Evolutionary conservation across 1,140 invertebrate species (phyloP).

Genomic region (Bombus sylvicola): DNA sequence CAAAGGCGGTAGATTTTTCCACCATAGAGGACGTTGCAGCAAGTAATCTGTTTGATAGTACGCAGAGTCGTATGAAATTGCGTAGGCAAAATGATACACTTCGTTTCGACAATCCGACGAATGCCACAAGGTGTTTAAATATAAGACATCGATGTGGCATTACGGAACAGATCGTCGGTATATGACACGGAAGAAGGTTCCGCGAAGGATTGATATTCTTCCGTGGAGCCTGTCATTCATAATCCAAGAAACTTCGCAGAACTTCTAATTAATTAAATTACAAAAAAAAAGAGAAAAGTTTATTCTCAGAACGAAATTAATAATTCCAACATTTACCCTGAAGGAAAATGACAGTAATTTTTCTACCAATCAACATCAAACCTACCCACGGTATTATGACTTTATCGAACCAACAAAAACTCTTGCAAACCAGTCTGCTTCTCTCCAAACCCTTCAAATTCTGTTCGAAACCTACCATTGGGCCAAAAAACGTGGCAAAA

Average conservation of each 20-base stretch:
- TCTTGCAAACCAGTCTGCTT: neutral
- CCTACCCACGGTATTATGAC: neutral
- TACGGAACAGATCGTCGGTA: neutral
- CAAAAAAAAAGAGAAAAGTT: too few species aligned
- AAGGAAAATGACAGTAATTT: too few species aligned
- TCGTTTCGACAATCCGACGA: neutral
- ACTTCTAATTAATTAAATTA: too few species aligned
- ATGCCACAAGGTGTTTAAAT: neutral
- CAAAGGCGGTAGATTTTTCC: too few species aligned
- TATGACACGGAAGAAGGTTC: neutral
- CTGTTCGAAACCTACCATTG: neutral
- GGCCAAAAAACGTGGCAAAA: neutral
- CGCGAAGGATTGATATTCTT: neutral
- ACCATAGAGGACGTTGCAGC: too few species aligned
- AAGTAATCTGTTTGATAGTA: too few species aligned
- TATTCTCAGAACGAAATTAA: too few species aligned
- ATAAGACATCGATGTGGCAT: neutral
- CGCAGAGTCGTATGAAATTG: conserved; percentile 9
- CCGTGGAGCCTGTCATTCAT: neutral
- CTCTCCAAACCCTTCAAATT: neutral
- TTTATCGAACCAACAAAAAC: neutral
- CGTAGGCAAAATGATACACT: conserved; percentile 38
- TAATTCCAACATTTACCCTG: too few species aligned
- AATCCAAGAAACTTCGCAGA: too few species aligned
- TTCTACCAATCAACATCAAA: neutral